These are phyloP conservation scores for Oxycera nigricornis DNA, from an alignment of 2,888 invertebrate species.

Conservation along the genomic window DNA sequence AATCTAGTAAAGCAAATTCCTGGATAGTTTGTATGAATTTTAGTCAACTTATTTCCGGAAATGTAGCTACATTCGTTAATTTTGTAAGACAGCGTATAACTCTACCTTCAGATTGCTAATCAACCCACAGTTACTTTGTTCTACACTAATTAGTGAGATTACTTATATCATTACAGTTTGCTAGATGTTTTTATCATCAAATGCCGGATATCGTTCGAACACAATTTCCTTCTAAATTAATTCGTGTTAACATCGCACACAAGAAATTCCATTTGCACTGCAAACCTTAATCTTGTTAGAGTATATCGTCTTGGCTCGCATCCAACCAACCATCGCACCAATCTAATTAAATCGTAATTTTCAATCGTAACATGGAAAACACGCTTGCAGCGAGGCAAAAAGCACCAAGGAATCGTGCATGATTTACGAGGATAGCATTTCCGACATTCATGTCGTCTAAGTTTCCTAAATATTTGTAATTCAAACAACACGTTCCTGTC, in stretches of 20 bases:
- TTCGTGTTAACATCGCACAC: background rate
- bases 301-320: background rate
- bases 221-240: background rate
- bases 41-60: too few species aligned
- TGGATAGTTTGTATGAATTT: too few species aligned
- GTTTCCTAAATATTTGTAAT: constrained; percentile 32
- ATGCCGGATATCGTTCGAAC: too few species aligned
- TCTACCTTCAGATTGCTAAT: too few species aligned
- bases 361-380: constrained; percentile 5
- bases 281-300: background rate
- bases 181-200: too few species aligned
- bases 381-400: background rate
- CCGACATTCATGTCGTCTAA: constrained; percentile 28
- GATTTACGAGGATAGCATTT: constrained; percentile 25
- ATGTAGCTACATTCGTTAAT: too few species aligned
- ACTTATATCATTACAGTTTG: too few species aligned
- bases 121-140: too few species aligned
- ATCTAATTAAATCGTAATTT: constrained; percentile 36
- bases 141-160: too few species aligned
- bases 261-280: background rate
- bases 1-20: too few species aligned
- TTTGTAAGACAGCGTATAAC: too few species aligned
- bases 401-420: constrained; percentile 3
- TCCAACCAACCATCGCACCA: background rate
- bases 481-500: constrained; percentile 36